phyloP scores from a whole-genome alignment of 2,888 invertebrate species.

The Phragmatobia fuliginosa region DNA sequence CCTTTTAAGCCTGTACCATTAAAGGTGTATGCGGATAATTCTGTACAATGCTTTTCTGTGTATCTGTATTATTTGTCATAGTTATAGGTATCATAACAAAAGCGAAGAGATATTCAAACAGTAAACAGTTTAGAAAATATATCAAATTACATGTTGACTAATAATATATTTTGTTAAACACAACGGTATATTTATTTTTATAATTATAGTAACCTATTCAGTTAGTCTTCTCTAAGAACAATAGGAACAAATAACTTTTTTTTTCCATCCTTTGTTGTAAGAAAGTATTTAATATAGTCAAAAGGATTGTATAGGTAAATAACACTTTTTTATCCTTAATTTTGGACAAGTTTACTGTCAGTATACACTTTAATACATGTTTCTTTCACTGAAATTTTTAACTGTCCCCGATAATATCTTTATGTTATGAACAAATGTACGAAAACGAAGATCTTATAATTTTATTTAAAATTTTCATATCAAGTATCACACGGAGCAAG shows the following conservation, averaged over 20 bases:
- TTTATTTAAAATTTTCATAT: constrained; percentile 22
- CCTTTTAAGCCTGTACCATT: background rate
- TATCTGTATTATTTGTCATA: background rate
- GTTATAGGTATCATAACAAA: background rate
- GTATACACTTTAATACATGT: background rate
- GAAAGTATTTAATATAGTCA: background rate
- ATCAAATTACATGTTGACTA: background rate
- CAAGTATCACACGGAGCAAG: constrained; percentile 31
- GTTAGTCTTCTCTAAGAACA: background rate
- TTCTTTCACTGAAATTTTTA: background rate
- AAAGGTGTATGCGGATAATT: background rate
- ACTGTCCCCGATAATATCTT: background rate
- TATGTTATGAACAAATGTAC: background rate
- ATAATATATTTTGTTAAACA: background rate
- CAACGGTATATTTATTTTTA: background rate
- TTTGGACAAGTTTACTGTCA: background rate
- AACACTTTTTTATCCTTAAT: background rate
- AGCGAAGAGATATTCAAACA: background rate
- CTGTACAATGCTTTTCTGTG: background rate
- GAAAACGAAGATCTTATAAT: constrained; percentile 17
- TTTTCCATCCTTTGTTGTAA: background rate
- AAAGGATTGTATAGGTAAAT: background rate
- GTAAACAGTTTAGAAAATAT: background rate
- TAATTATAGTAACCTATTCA: background rate
- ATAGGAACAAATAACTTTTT: background rate